Evolutionary conservation across 2,888 invertebrate genomes (phyloP).

Genomic region (Noctua janthina): DNA sequence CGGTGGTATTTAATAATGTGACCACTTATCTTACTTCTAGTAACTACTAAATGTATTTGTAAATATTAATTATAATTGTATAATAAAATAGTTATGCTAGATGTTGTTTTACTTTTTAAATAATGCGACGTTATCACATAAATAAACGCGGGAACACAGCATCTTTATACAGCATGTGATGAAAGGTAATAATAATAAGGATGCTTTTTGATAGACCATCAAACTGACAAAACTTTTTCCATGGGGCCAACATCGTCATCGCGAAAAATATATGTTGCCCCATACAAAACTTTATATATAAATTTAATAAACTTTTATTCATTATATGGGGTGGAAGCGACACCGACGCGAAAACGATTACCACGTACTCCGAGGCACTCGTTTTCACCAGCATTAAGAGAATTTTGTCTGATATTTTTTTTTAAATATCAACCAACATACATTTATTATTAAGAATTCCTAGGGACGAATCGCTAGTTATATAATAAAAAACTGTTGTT

Average conservation of each 20-base stretch:
- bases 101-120: slow-evolving; percentile 26
- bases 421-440: not conserved
- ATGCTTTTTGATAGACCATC: not conserved
- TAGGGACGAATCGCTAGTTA: not conserved
- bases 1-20: slow-evolving; percentile 38
- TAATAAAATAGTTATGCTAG: slow-evolving; percentile 57
- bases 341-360: no score
- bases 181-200: not conserved
- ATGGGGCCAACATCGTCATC: not conserved
- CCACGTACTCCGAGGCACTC: not conserved
- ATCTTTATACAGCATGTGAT: not conserved
- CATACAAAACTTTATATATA: no score
- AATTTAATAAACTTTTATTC: no score
- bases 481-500: slow-evolving; percentile 35
- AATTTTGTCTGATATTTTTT: no score
- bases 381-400: not conserved
- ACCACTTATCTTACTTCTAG: slow-evolving; percentile 35
- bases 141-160: not conserved
- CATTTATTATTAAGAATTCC: not conserved
- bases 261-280: not conserved
- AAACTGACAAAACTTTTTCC: not conserved
- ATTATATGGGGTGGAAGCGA: no score
- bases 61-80: slow-evolving; percentile 67
- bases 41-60: slow-evolving; percentile 56
- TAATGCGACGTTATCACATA: not conserved